Percentiles rank a stretch among this genome's conserved stretches.
phyloP scores from a whole-genome alignment of 2,888 invertebrate species.

The Pycnomerus fuliginosus region DNA sequence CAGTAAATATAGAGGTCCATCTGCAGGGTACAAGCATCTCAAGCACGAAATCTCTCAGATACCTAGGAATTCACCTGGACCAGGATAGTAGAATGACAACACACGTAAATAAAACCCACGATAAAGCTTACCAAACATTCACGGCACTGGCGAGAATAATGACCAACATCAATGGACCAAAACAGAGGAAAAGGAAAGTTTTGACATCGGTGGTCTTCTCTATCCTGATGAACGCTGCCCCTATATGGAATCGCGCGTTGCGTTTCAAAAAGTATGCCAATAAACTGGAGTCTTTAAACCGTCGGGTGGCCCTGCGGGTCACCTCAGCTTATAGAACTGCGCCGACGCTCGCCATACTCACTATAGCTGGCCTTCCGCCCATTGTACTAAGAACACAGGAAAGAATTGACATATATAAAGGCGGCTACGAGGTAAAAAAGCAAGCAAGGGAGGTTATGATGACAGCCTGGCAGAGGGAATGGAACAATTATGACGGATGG shows the following conservation, averaged over 20 bases:
- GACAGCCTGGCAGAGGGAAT: no score
- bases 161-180: conserved; percentile 1
- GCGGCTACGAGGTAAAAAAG: not conserved
- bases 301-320: not conserved
- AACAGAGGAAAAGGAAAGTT: not conserved
- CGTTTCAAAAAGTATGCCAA: not conserved
- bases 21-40: not conserved
- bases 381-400: no score
- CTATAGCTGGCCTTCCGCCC: no score
- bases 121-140: not conserved
- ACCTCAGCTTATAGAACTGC: no score
- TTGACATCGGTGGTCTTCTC: not conserved
- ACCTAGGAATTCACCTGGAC: not conserved
- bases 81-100: not conserved
- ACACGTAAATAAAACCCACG: not conserved
- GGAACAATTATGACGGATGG: no score
- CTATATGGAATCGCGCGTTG: not conserved
- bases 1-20: not conserved
- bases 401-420: not conserved
- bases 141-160: not conserved
- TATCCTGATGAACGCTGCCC: not conserved
- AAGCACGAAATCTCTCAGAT: not conserved
- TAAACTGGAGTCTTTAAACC: not conserved
- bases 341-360: no score
- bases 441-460: not conserved